Conservation (phyloP, 2,113 vertebrate species). For the Plecturocebus donacophilus region DNA sequence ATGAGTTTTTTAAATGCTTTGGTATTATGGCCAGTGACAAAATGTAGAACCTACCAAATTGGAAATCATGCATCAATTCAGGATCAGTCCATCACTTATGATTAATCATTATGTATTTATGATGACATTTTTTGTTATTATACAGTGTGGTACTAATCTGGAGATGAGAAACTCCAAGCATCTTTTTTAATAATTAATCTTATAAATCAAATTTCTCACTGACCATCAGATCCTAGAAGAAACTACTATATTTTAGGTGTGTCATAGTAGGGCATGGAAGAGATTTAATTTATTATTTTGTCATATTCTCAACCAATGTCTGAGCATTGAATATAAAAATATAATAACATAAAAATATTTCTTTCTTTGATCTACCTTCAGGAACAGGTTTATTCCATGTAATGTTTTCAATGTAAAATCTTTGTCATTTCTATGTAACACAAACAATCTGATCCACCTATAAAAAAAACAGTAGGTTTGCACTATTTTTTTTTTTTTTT, state of each 20-base stretch:
- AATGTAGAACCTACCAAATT: not conserved
- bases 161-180: not conserved
- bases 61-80: constrained; percentile 16
- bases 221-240: not conserved
- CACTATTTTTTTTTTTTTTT: not conserved
- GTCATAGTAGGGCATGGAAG: not conserved
- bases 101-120: not conserved
- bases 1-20: not conserved
- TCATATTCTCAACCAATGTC: not conserved
- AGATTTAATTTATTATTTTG: not conserved
- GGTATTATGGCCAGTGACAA: not conserved
- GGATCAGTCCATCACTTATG: not conserved
- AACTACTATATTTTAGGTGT: not conserved
- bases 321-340: constrained; percentile 19
- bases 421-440: not conserved
- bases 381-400: not conserved
- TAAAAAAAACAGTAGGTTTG: not conserved
- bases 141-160: not conserved
- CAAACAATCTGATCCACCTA: not conserved
- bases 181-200: constrained; percentile 26
- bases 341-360: not conserved
- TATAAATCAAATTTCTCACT: not conserved
- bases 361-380: not conserved
- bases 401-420: not conserved
- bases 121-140: not conserved